Conservation (phyloP, 2,888 invertebrate species). For the Polyommatus icarus region DNA sequence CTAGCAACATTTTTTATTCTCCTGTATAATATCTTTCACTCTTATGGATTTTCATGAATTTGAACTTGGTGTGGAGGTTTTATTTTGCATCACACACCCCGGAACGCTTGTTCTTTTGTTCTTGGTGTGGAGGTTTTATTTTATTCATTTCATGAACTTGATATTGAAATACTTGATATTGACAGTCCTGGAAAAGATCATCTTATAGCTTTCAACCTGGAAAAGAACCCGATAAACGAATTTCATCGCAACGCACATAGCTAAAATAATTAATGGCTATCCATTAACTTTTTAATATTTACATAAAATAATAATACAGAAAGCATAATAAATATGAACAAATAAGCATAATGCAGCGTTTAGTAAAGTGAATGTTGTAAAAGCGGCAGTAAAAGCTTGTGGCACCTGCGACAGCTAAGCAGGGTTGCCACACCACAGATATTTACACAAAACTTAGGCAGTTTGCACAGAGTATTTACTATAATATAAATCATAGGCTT, state of each 20-base stretch:
- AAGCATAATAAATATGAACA: conserved; percentile 5
- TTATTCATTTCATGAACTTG: too few species aligned
- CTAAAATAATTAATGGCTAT: not conserved
- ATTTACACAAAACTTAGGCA: not conserved
- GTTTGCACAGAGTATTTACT: not conserved
- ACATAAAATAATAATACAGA: not conserved
- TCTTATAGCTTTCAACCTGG: not conserved
- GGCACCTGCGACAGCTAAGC: conserved; percentile 25
- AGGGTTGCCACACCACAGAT: not conserved
- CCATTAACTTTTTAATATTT: not conserved
- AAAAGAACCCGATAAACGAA: not conserved
- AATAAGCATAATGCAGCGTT: conserved; percentile 4
- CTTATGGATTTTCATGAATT: too few species aligned
- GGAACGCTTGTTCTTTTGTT: too few species aligned
- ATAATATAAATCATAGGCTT: not conserved
- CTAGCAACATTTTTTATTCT: too few species aligned
- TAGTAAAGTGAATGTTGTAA: conserved; percentile 15
- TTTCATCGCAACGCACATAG: not conserved
- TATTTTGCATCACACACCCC: too few species aligned
- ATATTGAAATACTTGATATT: too few species aligned
- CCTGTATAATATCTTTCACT: too few species aligned
- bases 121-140: too few species aligned
- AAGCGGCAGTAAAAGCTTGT: conserved; percentile 10
- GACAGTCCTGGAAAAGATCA: too few species aligned
- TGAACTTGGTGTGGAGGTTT: too few species aligned